Percentiles rank a stretch among this genome's conserved stretches.
Conservation (phyloP, 2,888 invertebrate genomes). For the Oxyscelio sp. region DNA sequence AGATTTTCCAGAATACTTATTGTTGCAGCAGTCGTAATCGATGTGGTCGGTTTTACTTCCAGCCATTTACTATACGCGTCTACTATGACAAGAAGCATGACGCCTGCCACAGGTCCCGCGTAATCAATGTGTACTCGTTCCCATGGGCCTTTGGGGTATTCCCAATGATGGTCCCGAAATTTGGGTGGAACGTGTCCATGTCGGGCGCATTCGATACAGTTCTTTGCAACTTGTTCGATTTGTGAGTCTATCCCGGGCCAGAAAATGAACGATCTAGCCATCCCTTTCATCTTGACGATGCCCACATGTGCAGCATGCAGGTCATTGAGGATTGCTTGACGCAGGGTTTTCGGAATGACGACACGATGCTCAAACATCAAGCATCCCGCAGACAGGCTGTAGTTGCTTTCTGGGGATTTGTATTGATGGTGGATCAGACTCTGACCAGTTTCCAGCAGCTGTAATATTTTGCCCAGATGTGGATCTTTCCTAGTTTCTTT, state of each 20-base stretch:
- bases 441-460: constrained; percentile 9
- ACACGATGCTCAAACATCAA: constrained; percentile 17
- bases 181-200: constrained; percentile 43
- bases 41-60: constrained; percentile 43
- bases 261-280: constrained; percentile 23
- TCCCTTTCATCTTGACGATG: constrained; percentile 43
- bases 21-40: constrained; percentile 28
- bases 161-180: too few species aligned
- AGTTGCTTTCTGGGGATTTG: constrained; percentile 20
- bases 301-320: constrained; percentile 39
- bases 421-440: neutral
- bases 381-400: neutral
- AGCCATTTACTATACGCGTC: too few species aligned
- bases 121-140: too few species aligned
- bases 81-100: constrained; percentile 34
- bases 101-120: constrained; percentile 39
- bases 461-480: constrained; percentile 12
- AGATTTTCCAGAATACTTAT: constrained; percentile 28
- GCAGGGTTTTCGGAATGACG: neutral
- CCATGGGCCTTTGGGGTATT: too few species aligned
- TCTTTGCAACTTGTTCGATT: constrained; percentile 37
- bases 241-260: constrained; percentile 50
- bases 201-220: constrained; percentile 40
- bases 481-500: constrained; percentile 13
- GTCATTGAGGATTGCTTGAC: neutral